These are phyloP conservation scores for Archilochus colubris DNA, from an alignment of 2,113 vertebrate species.

Conservation along the genomic window DNA sequence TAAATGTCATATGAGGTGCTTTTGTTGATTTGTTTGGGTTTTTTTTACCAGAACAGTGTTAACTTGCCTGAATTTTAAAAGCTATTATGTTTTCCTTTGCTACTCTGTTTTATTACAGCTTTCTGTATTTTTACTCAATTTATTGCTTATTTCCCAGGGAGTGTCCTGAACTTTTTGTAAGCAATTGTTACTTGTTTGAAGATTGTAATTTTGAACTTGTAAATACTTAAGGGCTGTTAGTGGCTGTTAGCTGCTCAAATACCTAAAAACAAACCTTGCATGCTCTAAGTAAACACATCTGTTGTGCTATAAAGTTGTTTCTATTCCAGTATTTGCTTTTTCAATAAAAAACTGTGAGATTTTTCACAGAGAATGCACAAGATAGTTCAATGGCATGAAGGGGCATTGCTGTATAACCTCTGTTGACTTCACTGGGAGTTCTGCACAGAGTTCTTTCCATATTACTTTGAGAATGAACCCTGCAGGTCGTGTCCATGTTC, in stretches of 20 bases:
- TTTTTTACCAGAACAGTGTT: slow-evolving; percentile 49
- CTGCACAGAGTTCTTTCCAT: neutral
- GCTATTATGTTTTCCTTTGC: neutral
- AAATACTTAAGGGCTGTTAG: slow-evolving; percentile 67
- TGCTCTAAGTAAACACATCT: slow-evolving; percentile 59
- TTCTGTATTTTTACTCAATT: neutral
- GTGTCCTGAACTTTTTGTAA: neutral
- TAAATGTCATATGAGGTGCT: neutral
- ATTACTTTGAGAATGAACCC: neutral
- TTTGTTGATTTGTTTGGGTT: neutral
- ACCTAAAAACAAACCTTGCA: slow-evolving; percentile 44
- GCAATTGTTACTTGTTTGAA: slow-evolving; percentile 36
- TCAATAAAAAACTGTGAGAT: neutral
- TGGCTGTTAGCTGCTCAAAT: slow-evolving; percentile 50
- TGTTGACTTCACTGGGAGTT: neutral
- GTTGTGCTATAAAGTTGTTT: slow-evolving; percentile 51
- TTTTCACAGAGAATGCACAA: neutral
- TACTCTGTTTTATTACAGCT: neutral
- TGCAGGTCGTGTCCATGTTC: neutral
- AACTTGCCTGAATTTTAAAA: slow-evolving; percentile 18
- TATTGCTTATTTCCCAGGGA: slow-evolving; percentile 7
- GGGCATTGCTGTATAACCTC: neutral
- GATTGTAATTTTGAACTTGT: slow-evolving; percentile 63
- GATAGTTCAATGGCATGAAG: neutral
- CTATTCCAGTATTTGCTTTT: slow-evolving; percentile 48